Conservation (phyloP, 23 tunicate species). For the Oikopleura dioica region DNA sequence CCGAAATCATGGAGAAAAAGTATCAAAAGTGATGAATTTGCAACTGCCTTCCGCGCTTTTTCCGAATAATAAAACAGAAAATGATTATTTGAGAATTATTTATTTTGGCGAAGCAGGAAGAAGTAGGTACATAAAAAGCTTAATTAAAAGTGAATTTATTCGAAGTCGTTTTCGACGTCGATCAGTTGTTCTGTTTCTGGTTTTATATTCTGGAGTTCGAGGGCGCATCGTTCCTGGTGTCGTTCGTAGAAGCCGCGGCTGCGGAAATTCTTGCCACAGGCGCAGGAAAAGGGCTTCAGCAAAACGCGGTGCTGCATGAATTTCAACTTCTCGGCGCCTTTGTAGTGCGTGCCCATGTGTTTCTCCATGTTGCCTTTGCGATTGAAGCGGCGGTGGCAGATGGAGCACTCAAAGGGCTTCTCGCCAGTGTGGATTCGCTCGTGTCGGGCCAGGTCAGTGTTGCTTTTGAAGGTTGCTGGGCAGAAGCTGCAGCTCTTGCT, state of each 20-base stretch:
- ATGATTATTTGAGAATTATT: too few relatives aligned
- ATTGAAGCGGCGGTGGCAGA: neutral
- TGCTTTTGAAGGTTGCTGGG: neutral
- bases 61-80: too few relatives aligned
- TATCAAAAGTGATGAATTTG: too few relatives aligned
- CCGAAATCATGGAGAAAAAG: too few relatives aligned
- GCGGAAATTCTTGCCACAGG: neutral
- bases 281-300: neutral
- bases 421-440: constrained; percentile 7
- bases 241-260: neutral
- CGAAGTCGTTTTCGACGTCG: too few relatives aligned
- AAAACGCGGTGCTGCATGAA: neutral
- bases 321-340: neutral
- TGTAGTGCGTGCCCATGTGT: neutral
- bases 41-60: too few relatives aligned
- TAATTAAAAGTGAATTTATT: too few relatives aligned
- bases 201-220: too few relatives aligned
- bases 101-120: too few relatives aligned
- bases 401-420: neutral
- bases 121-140: too few relatives aligned
- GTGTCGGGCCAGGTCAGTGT: neutral
- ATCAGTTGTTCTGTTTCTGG: too few relatives aligned
- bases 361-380: constrained; percentile 2
- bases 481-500: neutral
- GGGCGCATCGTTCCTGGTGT: too few relatives aligned